A percentile compares a stretch with the other conserved stretches of the same genome.
These are phyloP conservation scores for Matsumurasca onukii DNA, from an alignment of 1,140 invertebrate species.

Conservation along the genomic window DNA sequence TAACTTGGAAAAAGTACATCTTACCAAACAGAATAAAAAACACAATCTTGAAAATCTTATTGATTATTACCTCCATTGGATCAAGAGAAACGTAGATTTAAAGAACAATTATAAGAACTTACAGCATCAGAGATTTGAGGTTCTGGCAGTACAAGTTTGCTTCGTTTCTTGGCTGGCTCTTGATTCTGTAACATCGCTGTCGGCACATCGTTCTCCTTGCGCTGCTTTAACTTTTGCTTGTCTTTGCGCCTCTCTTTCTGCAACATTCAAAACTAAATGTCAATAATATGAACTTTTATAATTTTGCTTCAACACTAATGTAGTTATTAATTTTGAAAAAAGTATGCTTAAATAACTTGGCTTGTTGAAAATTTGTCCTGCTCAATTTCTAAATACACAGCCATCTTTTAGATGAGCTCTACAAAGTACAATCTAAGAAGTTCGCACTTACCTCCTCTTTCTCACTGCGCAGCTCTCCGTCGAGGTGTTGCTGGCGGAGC, in stretches of 20 bases:
- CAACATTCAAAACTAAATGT: constrained; percentile 32
- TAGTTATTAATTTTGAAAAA: background rate
- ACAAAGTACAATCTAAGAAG: background rate
- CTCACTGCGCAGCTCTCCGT: constrained; percentile 87
- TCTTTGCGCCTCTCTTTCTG: constrained; percentile 80
- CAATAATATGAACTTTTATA: background rate
- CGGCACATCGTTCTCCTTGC: constrained; percentile 96
- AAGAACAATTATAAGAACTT: constrained; percentile 19
- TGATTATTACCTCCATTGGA: background rate
- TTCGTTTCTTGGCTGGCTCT: constrained; percentile 90
- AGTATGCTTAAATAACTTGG: background rate
- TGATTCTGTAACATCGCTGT: constrained; percentile 85
- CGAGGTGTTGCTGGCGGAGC: constrained; percentile 88
- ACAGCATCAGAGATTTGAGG: constrained; percentile 96
- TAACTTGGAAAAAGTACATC: background rate
- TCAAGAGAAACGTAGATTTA: constrained; percentile 18
- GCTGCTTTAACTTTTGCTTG: constrained; percentile 89
- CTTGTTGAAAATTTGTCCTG: background rate
- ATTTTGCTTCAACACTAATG: background rate
- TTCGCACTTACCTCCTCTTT: constrained; percentile 71
- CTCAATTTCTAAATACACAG: background rate
- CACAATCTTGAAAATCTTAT: background rate
- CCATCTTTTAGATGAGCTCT: background rate
- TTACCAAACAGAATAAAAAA: background rate
- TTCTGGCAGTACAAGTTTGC: constrained; percentile 93